A percentile compares a stretch with the other conserved stretches of the same genome.
phyloP scores from a whole-genome alignment of 2,797 vertebrate species.

The Anguilla marmorata region DNA sequence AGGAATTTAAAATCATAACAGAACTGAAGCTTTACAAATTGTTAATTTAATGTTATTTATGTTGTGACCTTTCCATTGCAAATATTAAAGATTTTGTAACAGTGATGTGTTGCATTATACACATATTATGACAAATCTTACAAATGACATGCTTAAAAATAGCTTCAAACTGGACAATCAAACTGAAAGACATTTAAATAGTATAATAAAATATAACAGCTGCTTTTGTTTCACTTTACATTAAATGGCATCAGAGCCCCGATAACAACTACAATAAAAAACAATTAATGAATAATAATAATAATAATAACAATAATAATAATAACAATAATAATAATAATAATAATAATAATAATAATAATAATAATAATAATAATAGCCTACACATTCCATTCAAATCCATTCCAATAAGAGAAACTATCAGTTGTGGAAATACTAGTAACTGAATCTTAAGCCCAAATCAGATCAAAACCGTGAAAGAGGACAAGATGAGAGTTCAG shows the following conservation, averaged over 20 bases:
- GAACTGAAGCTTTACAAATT: background rate
- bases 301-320: background rate
- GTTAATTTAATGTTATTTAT: background rate
- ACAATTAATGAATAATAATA: background rate
- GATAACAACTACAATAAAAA: background rate
- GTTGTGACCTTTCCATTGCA: background rate
- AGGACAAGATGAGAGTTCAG: too few species aligned
- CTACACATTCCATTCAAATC: too few species aligned
- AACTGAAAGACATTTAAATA: background rate
- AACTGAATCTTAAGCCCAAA: too few species aligned
- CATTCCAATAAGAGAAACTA: too few species aligned
- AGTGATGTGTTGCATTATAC: background rate
- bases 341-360: too few species aligned
- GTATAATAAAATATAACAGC: background rate
- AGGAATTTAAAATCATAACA: background rate
- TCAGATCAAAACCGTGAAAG: too few species aligned
- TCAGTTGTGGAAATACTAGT: too few species aligned
- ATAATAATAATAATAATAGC: too few species aligned
- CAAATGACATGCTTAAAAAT: background rate
- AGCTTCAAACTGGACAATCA: background rate
- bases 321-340: constrained; percentile 1
- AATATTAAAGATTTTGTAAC: background rate
- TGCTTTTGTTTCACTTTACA: background rate
- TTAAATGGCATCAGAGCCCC: background rate
- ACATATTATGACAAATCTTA: background rate